Conservation (phyloP, 2,888 invertebrate species). For the Meloe dianella region DNA sequence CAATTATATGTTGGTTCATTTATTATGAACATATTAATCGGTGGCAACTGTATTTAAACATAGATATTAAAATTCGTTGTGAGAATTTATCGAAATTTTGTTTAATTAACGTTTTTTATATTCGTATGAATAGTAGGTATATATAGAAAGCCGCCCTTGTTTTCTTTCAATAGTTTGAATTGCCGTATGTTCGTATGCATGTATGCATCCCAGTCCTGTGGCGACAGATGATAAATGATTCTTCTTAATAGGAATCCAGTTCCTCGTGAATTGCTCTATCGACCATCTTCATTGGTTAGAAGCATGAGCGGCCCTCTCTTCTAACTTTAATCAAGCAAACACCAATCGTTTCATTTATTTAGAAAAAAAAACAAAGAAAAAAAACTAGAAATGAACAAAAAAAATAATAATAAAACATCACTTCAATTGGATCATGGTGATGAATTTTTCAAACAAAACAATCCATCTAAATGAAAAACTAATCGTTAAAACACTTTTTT, state of each 20-base stretch:
- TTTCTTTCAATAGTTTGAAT: constrained; percentile 42
- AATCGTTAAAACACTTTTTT: constrained; percentile 5
- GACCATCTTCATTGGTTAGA: constrained; percentile 55
- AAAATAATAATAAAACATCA: not conserved
- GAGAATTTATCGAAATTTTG: not conserved
- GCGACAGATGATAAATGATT: constrained; percentile 60
- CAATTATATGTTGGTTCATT: too few species aligned
- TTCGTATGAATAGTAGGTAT: constrained; percentile 15
- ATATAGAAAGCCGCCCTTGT: constrained; percentile 42
- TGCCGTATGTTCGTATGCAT: constrained; percentile 46
- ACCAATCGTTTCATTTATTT: constrained; percentile 35
- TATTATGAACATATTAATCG: not conserved
- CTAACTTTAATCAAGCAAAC: constrained; percentile 50
- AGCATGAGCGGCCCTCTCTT: constrained; percentile 48
- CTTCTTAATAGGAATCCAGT: constrained; percentile 58
- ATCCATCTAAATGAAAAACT: constrained; percentile 6
- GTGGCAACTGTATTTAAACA: not conserved
- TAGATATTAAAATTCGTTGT: too few species aligned
- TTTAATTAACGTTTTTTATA: constrained; percentile 13
- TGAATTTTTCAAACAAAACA: constrained; percentile 7
- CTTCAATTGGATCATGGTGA: constrained; percentile 5
- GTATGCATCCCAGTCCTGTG: constrained; percentile 50
- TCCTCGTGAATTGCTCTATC: constrained; percentile 56
- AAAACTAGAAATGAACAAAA: not conserved
- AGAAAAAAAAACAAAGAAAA: not conserved